Percentiles rank a stretch among this genome's conserved stretches.
phyloP scores from a whole-genome alignment of 2,888 invertebrate species.

The Laspeyria flexula region DNA sequence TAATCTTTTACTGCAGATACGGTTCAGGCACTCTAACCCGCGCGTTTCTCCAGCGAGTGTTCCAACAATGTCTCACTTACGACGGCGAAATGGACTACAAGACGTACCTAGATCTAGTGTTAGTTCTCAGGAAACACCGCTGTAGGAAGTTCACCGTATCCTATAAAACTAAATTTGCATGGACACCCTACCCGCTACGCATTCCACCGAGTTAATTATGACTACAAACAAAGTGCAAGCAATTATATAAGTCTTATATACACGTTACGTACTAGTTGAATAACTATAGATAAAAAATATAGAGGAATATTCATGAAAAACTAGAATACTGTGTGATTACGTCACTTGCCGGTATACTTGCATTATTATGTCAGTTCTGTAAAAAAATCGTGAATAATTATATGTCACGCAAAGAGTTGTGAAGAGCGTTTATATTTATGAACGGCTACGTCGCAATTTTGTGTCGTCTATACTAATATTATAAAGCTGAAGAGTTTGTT shows the following conservation, averaged over 20 bases:
- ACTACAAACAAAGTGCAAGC: conserved; percentile 21
- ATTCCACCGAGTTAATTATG: conserved; percentile 31
- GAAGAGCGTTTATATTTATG: too few relatives aligned
- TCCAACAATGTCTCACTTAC: conserved; percentile 97
- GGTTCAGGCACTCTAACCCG: conserved; percentile 96
- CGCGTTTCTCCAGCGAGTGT: conserved; percentile 96
- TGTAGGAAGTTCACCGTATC: too few relatives aligned
- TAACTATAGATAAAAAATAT: conserved; percentile 29
- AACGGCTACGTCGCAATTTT: too few relatives aligned
- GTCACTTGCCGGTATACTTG: conserved; percentile 7
- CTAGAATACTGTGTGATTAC: conserved; percentile 17
- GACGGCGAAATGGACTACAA: conserved; percentile 99
- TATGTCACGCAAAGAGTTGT: background rate
- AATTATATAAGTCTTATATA: conserved; percentile 36
- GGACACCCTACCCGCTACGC: conserved; percentile 8
- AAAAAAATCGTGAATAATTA: background rate
- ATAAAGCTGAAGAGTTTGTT: too few relatives aligned
- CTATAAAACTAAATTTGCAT: background rate
- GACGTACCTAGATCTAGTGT: conserved; percentile 96
- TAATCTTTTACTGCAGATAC: conserved; percentile 87
- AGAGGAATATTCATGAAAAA: conserved; percentile 44
- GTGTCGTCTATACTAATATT: too few relatives aligned
- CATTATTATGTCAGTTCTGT: background rate
- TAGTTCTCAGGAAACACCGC: conserved; percentile 95
- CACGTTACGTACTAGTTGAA: conserved; percentile 34